Evolutionary conservation across 2,888 invertebrate genomes (phyloP).

Genomic region (Eristalinus sepulchralis): DNA sequence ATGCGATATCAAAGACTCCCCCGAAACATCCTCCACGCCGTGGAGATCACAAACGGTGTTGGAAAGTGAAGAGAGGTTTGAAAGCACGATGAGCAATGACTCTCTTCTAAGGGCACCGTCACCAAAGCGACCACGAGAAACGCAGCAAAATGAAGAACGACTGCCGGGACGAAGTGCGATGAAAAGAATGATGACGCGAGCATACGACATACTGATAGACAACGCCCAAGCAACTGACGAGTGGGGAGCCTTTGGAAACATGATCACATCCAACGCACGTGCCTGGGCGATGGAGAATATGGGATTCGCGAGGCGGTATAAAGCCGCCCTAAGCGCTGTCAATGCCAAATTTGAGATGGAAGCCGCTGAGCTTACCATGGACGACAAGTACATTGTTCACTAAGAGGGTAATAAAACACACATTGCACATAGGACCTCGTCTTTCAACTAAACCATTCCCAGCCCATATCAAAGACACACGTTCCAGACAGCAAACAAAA

Average conservation of each 20-base stretch:
- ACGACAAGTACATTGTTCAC: not conserved
- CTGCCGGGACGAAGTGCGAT: not conserved
- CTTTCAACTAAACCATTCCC: too few relatives aligned
- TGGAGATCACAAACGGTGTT: not conserved
- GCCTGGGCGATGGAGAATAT: constrained; percentile 1
- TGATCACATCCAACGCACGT: constrained; percentile 1
- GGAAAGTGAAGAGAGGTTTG: too few relatives aligned
- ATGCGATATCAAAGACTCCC: not conserved
- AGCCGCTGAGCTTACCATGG: not conserved
- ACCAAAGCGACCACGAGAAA: not conserved
- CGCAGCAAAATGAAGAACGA: not conserved
- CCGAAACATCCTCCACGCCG: not conserved
- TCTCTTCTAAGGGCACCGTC: not conserved
- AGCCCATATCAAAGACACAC: too few relatives aligned
- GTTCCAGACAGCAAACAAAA: not conserved
- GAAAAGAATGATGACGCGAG: not conserved
- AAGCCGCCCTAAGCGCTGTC: constrained; percentile 13
- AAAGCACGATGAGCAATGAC: not conserved
- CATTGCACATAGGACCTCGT: not conserved
- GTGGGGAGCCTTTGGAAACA: constrained; percentile 19
- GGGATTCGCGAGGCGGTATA: constrained; percentile 8
- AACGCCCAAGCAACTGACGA: constrained; percentile 1
- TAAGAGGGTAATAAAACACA: not conserved
- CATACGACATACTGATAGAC: not conserved
- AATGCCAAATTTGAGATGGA: constrained; percentile 24